These are phyloP conservation scores for Antechinus stuartii DNA, from an alignment of 2,113 vertebrate genomes.

Conservation along the genomic window DNA sequence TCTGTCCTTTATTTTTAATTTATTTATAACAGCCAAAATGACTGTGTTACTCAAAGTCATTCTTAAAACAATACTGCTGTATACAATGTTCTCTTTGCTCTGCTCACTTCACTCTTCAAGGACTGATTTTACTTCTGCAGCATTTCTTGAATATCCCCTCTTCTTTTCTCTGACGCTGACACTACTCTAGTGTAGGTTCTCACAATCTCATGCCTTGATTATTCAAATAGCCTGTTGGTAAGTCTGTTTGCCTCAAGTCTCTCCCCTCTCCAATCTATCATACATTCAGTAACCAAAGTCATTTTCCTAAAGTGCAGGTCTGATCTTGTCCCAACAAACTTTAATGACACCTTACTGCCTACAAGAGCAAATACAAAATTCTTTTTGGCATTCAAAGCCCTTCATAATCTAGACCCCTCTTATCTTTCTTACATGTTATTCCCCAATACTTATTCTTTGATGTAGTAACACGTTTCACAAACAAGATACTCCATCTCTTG, in stretches of 20 bases:
- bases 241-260: not conserved
- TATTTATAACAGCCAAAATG: no score
- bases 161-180: not conserved
- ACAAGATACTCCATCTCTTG: not conserved
- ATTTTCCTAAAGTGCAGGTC: not conserved
- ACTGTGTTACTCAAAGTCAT: no score
- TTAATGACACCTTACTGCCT: not conserved
- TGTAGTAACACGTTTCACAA: not conserved
- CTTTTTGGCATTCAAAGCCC: not conserved
- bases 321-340: not conserved
- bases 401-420: not conserved
- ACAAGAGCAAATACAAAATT: not conserved
- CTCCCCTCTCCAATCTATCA: not conserved
- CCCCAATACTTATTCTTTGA: not conserved
- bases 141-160: not conserved
- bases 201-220: not conserved
- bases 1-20: no score
- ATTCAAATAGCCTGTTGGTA: not conserved
- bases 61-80: no score
- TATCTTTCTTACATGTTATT: not conserved
- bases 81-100: no score
- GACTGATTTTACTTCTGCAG: not conserved
- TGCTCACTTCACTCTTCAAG: no score
- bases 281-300: not conserved
- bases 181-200: not conserved